These are phyloP conservation scores for Drosophila colorata DNA, from an alignment of 2,888 invertebrate genomes.

Conservation along the genomic window DNA sequence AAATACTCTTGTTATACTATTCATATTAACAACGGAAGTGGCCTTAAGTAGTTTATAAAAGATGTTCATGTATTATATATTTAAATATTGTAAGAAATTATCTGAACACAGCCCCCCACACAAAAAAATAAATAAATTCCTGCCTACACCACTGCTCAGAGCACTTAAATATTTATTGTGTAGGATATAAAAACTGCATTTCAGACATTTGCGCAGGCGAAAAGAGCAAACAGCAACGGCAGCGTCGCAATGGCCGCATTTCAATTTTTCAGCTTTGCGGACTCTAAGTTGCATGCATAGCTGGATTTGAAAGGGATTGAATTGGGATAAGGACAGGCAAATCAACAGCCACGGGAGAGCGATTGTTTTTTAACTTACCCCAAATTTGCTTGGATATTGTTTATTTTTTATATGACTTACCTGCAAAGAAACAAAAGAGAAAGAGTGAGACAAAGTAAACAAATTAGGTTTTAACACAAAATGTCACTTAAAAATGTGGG, in stretches of 20 bases:
- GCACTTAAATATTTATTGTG: conserved; percentile 62
- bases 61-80: no score
- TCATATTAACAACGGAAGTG: no score
- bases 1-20: no score
- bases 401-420: conserved; percentile 54
- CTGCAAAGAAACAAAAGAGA: conserved; percentile 53
- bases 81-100: no score
- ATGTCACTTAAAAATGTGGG: conserved; percentile 27
- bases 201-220: conserved; percentile 56
- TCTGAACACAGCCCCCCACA: no score
- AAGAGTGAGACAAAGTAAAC: conserved; percentile 33
- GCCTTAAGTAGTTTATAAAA: no score
- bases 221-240: conserved; percentile 18
- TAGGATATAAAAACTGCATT: conserved; percentile 59
- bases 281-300: conserved; percentile 2
- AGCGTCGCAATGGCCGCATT: conserved; percentile 10
- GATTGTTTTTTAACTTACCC: conserved; percentile 47
- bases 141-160: no score
- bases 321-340: conserved; percentile 1
- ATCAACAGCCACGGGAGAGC: background rate
- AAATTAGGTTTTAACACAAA: conserved; percentile 46
- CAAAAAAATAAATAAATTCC: no score
- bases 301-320: conserved; percentile 8
- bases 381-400: conserved; percentile 9
- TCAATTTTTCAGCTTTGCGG: background rate